These are phyloP conservation scores for Pristionchus mayeri DNA, from an alignment of 2,888 invertebrate species.

Conservation along the genomic window DNA sequence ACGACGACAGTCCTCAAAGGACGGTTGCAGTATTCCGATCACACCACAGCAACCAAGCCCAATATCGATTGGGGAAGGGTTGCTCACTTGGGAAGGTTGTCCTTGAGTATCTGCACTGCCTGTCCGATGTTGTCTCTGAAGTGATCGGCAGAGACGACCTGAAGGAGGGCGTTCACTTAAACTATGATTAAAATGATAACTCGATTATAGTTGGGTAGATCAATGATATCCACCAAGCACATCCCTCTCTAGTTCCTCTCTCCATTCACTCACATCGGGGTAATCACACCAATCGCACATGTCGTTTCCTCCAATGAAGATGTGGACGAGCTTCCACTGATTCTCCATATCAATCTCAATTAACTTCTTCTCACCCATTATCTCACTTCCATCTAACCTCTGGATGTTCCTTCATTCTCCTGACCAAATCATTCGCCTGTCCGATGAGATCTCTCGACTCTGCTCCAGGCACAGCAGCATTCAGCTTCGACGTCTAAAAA, in stretches of 20 bases:
- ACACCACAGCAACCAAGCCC: too few species aligned
- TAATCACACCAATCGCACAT: conserved; percentile 68
- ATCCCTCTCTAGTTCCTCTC: neutral
- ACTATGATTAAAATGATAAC: too few species aligned
- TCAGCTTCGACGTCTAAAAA: conserved; percentile 56
- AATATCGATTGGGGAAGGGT: too few species aligned
- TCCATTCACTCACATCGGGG: conserved; percentile 48
- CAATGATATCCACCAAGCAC: too few species aligned
- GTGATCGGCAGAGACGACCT: conserved; percentile 55
- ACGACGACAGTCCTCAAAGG: conserved; percentile 63
- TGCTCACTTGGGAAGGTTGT: conserved; percentile 65
- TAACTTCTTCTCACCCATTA: neutral
- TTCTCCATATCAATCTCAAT: conserved; percentile 59
- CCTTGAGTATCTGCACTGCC: conserved; percentile 64
- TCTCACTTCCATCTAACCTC: conserved; percentile 45
- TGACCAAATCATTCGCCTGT: conserved; percentile 65
- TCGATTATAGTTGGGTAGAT: too few species aligned
- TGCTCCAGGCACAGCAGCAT: conserved; percentile 68
- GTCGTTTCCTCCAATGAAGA: conserved; percentile 71
- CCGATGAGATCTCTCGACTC: conserved; percentile 61
- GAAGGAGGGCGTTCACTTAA: too few species aligned
- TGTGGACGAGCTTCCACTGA: conserved; percentile 70
- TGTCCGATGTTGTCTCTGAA: conserved; percentile 62
- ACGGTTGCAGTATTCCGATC: neutral
- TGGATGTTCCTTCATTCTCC: conserved; percentile 60